Base-by-base conservation (phyloP, 2,113 vertebrate species). In the Himantopus leucocephalus region DNA sequence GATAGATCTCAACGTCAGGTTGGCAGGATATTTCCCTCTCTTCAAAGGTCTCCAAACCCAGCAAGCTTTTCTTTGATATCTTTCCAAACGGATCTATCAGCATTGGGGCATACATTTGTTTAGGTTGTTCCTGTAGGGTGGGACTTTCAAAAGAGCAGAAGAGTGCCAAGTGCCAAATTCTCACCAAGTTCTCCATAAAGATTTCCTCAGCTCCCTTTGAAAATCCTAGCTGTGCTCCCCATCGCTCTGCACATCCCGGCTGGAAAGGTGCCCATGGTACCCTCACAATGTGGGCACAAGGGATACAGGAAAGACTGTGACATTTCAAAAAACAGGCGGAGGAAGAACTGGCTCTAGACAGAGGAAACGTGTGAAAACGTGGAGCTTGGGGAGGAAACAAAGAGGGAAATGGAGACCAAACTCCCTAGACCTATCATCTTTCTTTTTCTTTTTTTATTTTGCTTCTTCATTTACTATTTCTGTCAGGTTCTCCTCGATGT, bases 21-120 rank as follows among this genome's bases (percentile, higher is more conserved):
- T 96, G 92, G 91, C 93, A 96, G 90, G 90, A 91, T 93, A 94
- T 88, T 96, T 95, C 89, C 84, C 77, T 91, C 93, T 96, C 95
- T 96, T 97, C 95, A 97, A 95, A 97, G 86, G 87, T 95, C 92
- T 97, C 91, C 66, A 92, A 95, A 87, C 48, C 53, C 87, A 70
- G 70, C 19, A 80, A 88, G 59, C 30, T 94, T 94, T 90, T 53
- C 81, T 95, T 96, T 95, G 87, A 96, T 97, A 90, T 60, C 71
- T 93, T 84, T 94, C 97, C 94, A 94, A 67, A 76, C 1, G 55
- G 81, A 96, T 97, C 95, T 97, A 95, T 94, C 97, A 92, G 95
- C 37, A 47, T 88, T 62, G 67, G 84, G 74, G 84, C 86, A 95
- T 96, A 97, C 71, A 94, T 96, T 96, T 96, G 67, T 93, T 96